Conservation (phyloP, 2,797 vertebrate genomes). For the Coilia nasus region DNA sequence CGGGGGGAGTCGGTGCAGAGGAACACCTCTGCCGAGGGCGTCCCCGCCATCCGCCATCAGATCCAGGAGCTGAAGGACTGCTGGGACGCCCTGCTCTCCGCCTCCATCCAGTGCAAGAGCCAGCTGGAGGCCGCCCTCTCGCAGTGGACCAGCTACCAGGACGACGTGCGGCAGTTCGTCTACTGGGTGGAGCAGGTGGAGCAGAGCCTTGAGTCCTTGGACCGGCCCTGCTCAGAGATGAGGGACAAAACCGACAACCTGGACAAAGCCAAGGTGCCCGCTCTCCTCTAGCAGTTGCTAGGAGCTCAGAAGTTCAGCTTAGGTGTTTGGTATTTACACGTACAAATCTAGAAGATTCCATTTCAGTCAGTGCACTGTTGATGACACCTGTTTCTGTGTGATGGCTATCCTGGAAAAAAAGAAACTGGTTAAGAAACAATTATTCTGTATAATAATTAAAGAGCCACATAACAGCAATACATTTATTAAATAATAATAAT, state of each 20-base stretch:
- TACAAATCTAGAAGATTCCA: neutral
- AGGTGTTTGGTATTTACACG: no score
- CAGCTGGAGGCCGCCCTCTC: slow-evolving; percentile 93
- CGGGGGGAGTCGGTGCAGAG: slow-evolving; percentile 93
- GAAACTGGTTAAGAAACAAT: no score
- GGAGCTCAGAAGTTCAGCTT: no score
- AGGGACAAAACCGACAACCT: slow-evolving; percentile 90
- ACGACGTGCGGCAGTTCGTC: slow-evolving; percentile 92
- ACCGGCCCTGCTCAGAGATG: slow-evolving; percentile 87
- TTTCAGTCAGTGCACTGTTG: neutral
- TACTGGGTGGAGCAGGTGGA: slow-evolving; percentile 92
- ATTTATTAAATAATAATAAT: neutral
- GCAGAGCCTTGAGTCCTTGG: slow-evolving; percentile 80
- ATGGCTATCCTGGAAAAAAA: no score
- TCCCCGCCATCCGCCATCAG: slow-evolving; percentile 86
- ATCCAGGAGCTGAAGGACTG: slow-evolving; percentile 92
- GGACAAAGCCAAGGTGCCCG: slow-evolving; percentile 87
- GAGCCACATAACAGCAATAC: neutral
- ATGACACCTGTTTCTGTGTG: neutral
- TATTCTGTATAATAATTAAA: no score
- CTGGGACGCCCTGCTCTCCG: slow-evolving; percentile 89
- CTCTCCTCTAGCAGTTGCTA: no score
- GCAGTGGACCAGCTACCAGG: slow-evolving; percentile 98
- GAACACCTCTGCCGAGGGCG: slow-evolving; percentile 91
- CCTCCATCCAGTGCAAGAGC: slow-evolving; percentile 94